Evolutionary conservation across 2,113 vertebrate genomes (phyloP), one percentile per base, ranked within the genome.

Genomic region (Calidris pugnax): DNA sequence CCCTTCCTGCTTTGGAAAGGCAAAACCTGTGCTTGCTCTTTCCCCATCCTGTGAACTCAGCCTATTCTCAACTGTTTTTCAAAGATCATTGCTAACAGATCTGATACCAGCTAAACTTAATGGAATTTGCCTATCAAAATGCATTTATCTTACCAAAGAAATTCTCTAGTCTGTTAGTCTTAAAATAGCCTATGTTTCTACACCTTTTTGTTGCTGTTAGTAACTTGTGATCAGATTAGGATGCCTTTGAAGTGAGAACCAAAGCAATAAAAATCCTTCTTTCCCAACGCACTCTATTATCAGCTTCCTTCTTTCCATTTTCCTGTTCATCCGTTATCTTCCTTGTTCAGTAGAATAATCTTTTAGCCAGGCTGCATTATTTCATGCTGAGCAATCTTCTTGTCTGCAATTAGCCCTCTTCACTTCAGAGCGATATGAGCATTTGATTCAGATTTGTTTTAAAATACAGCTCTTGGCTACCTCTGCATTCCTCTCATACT

Each of bases 351-450:
- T 37, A 60, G 51, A 74, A 90, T 55, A 92, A 87, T 48, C 73
- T 92, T 87, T 85, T 64, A 89, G 47, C 56, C 60, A 89, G 30
- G 35, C 80, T 80, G 41, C 6, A 2, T 77, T 95, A 57, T 92
- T 92, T 86, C 57, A 4, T 30, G 16, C 59, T 37, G 27, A 81
- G 12, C 37, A 87, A 75, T 87, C 80, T 91, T 79, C 73, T 94
- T 89, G 92, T 59, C 79, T 92, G 43, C 60, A 85, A 24, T 90
- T 90, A 94, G 51, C 53, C 53, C 68, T 75, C 51, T 90, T 84
- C 16, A n/a, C 43, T 92, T 95, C 57, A 50, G 72, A 89, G 48
- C 20, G 8, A 59, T 59, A 47, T 10, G 45, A 92, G 48, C 12
- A 51, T 91, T 95, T 89, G 75, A 30, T 75, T 81, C 43, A 47